Base-by-base conservation (phyloP, 2,113 vertebrate species). In the Crocuta crocuta region DNA sequence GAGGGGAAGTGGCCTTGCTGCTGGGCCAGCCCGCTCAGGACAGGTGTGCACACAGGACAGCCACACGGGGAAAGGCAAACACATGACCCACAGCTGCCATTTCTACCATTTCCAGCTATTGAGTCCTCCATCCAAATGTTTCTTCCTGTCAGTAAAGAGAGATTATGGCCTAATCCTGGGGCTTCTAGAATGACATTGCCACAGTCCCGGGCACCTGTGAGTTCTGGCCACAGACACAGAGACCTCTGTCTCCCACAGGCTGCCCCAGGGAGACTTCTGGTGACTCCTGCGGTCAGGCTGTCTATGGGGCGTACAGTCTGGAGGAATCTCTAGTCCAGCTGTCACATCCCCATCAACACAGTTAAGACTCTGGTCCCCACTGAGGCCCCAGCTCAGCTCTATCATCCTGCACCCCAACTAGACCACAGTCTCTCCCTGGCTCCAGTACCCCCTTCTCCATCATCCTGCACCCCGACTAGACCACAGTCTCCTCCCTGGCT, bases 51-150 rank as follows among this genome's bases (percentile, higher is more conserved):
- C 0, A 2, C 48, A 43, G 81, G 73, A 15, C 10, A 10, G 35
- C 15, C 79, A 45, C 61, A 74, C 5, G 39, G 1, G 48, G 35
- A 15, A 58, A 93, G 79, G 35, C 55, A 58, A 89, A 43, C 17
- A 10, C 26, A 95, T 84, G 87, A 90, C 55, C 28, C 68, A 79
- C 39, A 78, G 80, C 95, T 17, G n/a, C 88, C 21, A 94, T 97
- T 98, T 95, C 43, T 19, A 17, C 43, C 17, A 1, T 31, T 39
- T 73, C 76, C 87, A 90, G 71, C 13, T 33, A 1, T 97, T 73
- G 92, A 84, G 58, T 78, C 83, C 45, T 97, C 58, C 73, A 84
- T 76, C 79, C 61, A 65, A 87, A 50, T n/a, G 89, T 79, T 76
- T 61, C 84, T 96, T 78, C 96, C 39, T 61, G 43, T 83, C n/a